Evolutionary conservation across 2,113 vertebrate genomes (phyloP), one percentile per base, ranked within the genome.

Genomic region (Polyodon spathula): DNA sequence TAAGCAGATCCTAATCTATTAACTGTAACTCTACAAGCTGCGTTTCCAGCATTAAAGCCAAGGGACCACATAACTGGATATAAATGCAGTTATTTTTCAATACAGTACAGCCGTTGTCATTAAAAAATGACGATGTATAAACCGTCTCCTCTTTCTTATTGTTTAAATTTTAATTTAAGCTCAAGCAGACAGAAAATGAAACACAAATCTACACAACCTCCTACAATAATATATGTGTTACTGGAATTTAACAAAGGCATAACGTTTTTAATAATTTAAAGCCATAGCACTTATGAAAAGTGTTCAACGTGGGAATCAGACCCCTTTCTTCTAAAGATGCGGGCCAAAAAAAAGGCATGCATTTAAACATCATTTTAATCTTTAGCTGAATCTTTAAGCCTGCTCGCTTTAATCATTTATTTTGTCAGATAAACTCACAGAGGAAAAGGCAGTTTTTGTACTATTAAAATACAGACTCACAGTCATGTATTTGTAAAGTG

Each of bases 111-210:
- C 12, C 11, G 14, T 38, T 39, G 27, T 14, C 27, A 56, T 56
- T 56, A 56, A 56, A 56, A 10, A 39, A 38, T 38, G 40, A 56
- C 40, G 37, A 39, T 39, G 27, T 38, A 39, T 39, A 56, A 56
- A 39, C 27, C 46, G 5, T 12, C n/a, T n/a, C 11, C 46, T 50
- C 11, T 50, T 4, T 50, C n/a, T 50, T 11, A 50, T 50, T 7
- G 46, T 50, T 50, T 50, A 50, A 50, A 14, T 50, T n/a, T 50
- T 50, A 50, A 50, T 12, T 11, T 50, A 50, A 50, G 11, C 46
- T 50, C 7, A 5, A 50, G 46, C 10, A 50, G 46, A n/a, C 4
- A n/a, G 46, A n/a, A 12, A 8, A 12, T 14, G n/a, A 50, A 50
- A 10, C 4, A n/a, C 11, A 50, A 50, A 50, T 50, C 46, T 50